phyloP scores from a whole-genome alignment of 2,113 vertebrate species.

The Tragelaphus buxtoni region DNA sequence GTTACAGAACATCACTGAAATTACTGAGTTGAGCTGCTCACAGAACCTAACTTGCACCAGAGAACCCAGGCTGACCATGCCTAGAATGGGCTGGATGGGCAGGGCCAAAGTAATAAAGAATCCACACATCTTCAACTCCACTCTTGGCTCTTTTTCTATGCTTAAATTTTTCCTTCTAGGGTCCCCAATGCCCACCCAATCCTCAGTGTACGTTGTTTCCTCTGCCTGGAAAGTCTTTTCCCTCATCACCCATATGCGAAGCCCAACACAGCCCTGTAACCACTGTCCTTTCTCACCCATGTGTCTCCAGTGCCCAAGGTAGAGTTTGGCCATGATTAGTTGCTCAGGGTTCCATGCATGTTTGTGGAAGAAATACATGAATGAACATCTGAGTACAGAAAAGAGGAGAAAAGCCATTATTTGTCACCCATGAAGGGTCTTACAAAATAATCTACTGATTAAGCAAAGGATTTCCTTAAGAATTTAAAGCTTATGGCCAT shows the following conservation, averaged over 20 bases:
- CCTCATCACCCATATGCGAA: not conserved
- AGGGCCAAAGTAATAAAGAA: not conserved
- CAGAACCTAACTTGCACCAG: not conserved
- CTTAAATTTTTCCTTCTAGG: not conserved
- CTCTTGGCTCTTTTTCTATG: not conserved
- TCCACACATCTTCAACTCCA: not conserved
- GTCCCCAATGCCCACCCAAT: not conserved
- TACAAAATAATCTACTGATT: not conserved
- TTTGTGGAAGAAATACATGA: not conserved
- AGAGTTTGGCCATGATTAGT: not conserved
- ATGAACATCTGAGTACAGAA: not conserved
- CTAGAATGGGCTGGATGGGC: not conserved
- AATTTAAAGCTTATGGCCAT: not conserved
- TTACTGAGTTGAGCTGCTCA: not conserved
- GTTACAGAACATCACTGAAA: not conserved
- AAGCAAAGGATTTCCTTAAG: not conserved
- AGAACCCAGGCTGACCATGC: not conserved
- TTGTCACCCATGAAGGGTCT: not conserved
- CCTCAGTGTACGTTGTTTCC: not conserved
- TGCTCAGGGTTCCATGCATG: not conserved
- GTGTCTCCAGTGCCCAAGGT: not conserved
- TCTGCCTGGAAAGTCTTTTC: not conserved
- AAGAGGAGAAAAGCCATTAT: not conserved
- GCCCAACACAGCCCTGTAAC: not conserved
- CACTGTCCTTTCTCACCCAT: not conserved